Conservation (phyloP, 1,140 invertebrate genomes). For the Bombus sylvicola region DNA sequence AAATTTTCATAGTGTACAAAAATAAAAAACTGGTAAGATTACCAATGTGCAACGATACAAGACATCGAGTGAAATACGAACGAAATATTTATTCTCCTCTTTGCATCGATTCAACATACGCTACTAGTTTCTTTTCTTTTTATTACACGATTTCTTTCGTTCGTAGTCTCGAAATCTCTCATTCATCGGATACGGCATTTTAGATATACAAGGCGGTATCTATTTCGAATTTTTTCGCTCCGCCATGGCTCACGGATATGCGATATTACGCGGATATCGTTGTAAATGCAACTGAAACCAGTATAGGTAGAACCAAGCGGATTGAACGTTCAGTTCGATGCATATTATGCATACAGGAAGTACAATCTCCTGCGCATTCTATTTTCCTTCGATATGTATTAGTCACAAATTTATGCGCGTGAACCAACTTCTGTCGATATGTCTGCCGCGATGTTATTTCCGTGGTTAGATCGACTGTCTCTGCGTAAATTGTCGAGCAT, state of each 20-base stretch:
- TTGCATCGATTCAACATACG: not conserved
- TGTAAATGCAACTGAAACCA: not conserved
- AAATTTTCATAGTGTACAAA: not conserved
- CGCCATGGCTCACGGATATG: not conserved
- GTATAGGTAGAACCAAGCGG: not conserved
- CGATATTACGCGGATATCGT: not conserved
- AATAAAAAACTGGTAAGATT: not conserved
- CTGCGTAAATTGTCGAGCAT: too few relatives aligned
- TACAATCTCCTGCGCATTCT: constrained; percentile 42
- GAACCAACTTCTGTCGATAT: constrained; percentile 17
- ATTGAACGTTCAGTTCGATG: constrained; percentile 1
- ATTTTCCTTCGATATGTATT: constrained; percentile 30
- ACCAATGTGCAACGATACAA: not conserved
- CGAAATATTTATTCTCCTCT: not conserved
- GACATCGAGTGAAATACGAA: not conserved
- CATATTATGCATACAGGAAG: constrained; percentile 39
- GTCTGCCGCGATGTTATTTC: too few relatives aligned
- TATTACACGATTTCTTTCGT: not conserved
- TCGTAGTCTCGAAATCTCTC: not conserved
- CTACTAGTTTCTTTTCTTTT: not conserved
- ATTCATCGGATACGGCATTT: not conserved
- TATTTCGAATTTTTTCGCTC: not conserved
- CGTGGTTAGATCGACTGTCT: too few relatives aligned
- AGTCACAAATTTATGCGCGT: constrained; percentile 32
- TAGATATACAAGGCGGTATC: not conserved